A percentile compares a stretch with the other conserved stretches of the same genome.
These are phyloP conservation scores for Myiothlypis coronata DNA, from an alignment of 2,797 vertebrate genomes.

Conservation along the genomic window DNA sequence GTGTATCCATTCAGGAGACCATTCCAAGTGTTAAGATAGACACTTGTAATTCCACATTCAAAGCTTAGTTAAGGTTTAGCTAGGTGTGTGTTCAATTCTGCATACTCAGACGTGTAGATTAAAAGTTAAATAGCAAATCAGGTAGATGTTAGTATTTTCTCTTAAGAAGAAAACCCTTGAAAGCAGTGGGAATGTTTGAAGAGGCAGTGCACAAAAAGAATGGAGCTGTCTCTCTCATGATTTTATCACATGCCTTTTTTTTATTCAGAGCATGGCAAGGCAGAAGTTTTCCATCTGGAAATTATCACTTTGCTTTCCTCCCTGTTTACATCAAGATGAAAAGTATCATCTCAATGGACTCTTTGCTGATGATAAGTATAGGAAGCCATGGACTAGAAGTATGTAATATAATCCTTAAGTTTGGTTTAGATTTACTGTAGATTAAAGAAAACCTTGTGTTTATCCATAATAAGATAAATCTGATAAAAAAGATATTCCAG, in stretches of 20 bases:
- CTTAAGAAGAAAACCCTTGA: background rate
- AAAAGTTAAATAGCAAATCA: background rate
- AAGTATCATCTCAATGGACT: constrained; percentile 59
- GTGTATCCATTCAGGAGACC: background rate
- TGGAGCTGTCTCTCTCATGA: background rate
- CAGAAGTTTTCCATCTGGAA: constrained; percentile 68
- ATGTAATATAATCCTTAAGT: background rate
- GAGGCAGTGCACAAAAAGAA: background rate
- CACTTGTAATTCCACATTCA: background rate
- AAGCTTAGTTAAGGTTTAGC: background rate
- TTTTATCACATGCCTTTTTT: background rate
- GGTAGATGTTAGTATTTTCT: background rate
- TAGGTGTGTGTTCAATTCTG: background rate
- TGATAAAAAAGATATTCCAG: background rate
- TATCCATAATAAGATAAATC: background rate
- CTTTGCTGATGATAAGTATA: constrained; percentile 67
- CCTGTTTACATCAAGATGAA: constrained; percentile 66
- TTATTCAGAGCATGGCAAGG: constrained; percentile 65
- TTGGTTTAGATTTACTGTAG: constrained; percentile 11
- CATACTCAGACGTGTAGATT: background rate
- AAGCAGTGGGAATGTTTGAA: background rate
- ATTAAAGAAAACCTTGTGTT: background rate
- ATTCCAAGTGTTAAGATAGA: background rate
- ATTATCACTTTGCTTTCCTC: constrained; percentile 72
- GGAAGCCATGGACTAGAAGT: constrained; percentile 77